These are phyloP conservation scores for Rhea pennata DNA, from an alignment of 2,113 vertebrate species.

Conservation along the genomic window DNA sequence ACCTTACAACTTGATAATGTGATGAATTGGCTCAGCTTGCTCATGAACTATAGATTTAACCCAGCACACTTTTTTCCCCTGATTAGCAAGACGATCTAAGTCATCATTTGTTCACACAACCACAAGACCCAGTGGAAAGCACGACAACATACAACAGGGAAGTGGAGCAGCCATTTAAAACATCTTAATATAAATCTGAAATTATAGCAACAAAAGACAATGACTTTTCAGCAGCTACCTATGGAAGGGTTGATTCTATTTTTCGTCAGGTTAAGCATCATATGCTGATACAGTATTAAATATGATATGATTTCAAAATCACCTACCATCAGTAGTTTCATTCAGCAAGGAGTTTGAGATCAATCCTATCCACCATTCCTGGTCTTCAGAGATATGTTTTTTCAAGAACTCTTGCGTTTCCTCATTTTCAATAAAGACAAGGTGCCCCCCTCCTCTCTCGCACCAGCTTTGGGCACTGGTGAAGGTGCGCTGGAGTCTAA, in stretches of 20 bases:
- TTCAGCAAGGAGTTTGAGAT: slow-evolving; percentile 71
- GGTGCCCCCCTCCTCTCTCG: slow-evolving; percentile 88
- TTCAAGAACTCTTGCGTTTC: slow-evolving; percentile 89
- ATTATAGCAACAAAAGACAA: background rate
- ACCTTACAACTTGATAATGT: background rate
- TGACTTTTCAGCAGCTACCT: background rate
- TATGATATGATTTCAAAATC: background rate
- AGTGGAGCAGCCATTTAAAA: background rate
- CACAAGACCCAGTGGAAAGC: background rate
- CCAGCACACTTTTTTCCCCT: background rate
- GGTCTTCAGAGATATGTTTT: slow-evolving; percentile 80
- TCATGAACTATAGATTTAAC: background rate
- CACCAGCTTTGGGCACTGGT: slow-evolving; percentile 89
- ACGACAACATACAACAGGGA: background rate
- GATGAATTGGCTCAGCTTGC: background rate
- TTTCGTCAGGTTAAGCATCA: background rate
- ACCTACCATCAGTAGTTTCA: slow-evolving; percentile 72
- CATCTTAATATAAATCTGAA: background rate
- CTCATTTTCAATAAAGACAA: slow-evolving; percentile 88
- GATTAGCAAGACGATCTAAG: background rate
- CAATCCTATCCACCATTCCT: slow-evolving; percentile 93
- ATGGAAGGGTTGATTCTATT: background rate
- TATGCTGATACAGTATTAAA: background rate
- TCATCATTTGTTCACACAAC: background rate
- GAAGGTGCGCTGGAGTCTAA: slow-evolving; percentile 78